These are phyloP conservation scores for Drosophila mauritiana DNA, from an alignment of 1,140 invertebrate species.

Conservation along the genomic window DNA sequence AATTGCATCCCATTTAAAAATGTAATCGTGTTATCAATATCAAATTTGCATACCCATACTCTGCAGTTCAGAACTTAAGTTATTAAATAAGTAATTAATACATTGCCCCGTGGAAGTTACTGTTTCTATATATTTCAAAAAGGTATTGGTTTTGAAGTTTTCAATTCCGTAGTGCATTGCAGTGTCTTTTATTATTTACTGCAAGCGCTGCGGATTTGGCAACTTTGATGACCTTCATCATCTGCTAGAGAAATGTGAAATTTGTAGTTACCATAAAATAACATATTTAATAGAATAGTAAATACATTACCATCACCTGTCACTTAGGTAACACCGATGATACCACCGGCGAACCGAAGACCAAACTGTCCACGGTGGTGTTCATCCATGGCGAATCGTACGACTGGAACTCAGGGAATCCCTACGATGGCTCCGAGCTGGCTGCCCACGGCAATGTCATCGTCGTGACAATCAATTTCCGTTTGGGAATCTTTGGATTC, in stretches of 20 bases:
- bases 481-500: constrained; percentile 98
- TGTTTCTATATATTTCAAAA: not conserved
- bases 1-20: not conserved
- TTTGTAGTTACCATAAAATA: not conserved
- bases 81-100: no score
- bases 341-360: constrained; percentile 11
- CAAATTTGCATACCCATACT: no score
- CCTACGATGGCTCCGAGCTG: constrained; percentile 96
- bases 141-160: constrained; percentile 82
- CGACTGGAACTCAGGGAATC: constrained; percentile 97
- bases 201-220: constrained; percentile 96
- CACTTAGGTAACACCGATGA: constrained; percentile 41
- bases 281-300: not conserved
- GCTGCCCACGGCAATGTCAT: constrained; percentile 96
- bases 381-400: constrained; percentile 98
- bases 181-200: constrained; percentile 90
- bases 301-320: no score
- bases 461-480: constrained; percentile 98
- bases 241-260: not conserved
- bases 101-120: no score
- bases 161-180: constrained; percentile 98
- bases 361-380: constrained; percentile 89
- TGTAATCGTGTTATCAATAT: no score
- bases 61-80: no score
- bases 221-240: constrained; percentile 41